These are phyloP conservation scores for Brachyalestes nurse DNA, from an alignment of 2,797 vertebrate species.

Conservation along the genomic window DNA sequence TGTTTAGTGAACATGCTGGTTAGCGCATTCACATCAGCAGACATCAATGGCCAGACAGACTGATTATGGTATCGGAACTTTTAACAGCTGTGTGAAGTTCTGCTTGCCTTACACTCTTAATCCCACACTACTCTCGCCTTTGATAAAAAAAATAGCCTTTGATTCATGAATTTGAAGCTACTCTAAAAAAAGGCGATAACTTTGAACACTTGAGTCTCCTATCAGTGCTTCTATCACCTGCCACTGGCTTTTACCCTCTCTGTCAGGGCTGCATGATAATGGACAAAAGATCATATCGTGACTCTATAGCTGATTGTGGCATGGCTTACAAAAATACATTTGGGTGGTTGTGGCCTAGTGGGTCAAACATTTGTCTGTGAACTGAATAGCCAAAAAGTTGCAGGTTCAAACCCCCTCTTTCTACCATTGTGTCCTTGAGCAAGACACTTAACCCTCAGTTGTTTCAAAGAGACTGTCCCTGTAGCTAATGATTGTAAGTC, in stretches of 20 bases:
- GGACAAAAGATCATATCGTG: not conserved
- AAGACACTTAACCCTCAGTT: too few species aligned
- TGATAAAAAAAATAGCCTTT: conserved; percentile 53
- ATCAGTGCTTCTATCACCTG: conserved; percentile 25
- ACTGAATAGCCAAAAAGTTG: too few species aligned
- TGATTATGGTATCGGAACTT: conserved; percentile 36
- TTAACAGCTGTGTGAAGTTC: conserved; percentile 45
- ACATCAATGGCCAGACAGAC: conserved; percentile 49
- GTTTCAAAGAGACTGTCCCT: too few species aligned
- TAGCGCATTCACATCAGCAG: conserved; percentile 26
- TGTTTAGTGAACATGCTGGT: conserved; percentile 2
- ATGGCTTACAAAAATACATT: not conserved
- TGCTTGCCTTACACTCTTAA: conserved; percentile 44
- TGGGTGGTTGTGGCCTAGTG: too few species aligned
- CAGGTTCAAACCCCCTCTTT: too few species aligned
- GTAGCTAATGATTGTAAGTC: too few species aligned
- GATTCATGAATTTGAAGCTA: conserved; percentile 38
- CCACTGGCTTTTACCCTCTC: conserved; percentile 42
- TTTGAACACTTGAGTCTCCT: conserved; percentile 48
- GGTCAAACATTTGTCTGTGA: too few species aligned
- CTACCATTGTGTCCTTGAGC: too few species aligned
- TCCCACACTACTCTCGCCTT: conserved; percentile 42
- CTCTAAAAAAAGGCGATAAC: conserved; percentile 31
- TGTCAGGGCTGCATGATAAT: not conserved
- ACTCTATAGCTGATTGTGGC: not conserved